Conservation (phyloP, 2,888 invertebrate species). For the Linhomoeus sp. region DNA sequence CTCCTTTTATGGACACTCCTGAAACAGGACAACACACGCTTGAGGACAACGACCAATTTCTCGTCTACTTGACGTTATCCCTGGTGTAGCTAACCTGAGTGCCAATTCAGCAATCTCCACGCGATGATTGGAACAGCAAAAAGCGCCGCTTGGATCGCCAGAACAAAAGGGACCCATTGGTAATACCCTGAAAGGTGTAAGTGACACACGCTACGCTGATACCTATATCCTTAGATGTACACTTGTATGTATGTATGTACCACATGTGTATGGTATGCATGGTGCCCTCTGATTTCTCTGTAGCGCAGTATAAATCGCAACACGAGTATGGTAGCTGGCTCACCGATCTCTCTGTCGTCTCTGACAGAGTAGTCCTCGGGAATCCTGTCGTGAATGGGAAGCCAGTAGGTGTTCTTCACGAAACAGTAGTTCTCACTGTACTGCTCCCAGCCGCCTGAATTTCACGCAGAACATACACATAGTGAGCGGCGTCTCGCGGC, state of each 20-base stretch:
- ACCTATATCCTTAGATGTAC: no score
- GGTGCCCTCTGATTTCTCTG: no score
- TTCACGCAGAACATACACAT: no score
- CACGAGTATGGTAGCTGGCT: no score
- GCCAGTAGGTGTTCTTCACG: conserved; percentile 24
- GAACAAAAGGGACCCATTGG: conserved; percentile 29
- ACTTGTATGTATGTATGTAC: no score
- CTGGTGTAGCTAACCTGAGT: conserved; percentile 22
- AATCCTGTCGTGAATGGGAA: conserved; percentile 20
- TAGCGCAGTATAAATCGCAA: no score
- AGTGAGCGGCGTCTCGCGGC: no score
- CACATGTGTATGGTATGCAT: no score
- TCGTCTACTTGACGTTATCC: no score
- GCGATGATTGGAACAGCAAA: conserved; percentile 34
- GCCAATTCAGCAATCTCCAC: conserved; percentile 33
- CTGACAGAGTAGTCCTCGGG: conserved; percentile 16
- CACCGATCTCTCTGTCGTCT: conserved; percentile 17
- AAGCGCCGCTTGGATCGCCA: conserved; percentile 34
- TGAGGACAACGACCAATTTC: no score
- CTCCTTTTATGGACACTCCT: conserved; percentile 10
- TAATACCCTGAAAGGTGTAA: conserved; percentile 22
- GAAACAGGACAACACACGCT: neutral
- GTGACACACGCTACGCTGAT: no score
- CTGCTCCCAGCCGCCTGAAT: conserved; percentile 24
- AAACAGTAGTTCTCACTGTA: conserved; percentile 27